A percentile compares a stretch with the other conserved stretches of the same genome.
Evolutionary conservation across 1,140 invertebrate species (phyloP).

Genomic region (Mamestra configurata): DNA sequence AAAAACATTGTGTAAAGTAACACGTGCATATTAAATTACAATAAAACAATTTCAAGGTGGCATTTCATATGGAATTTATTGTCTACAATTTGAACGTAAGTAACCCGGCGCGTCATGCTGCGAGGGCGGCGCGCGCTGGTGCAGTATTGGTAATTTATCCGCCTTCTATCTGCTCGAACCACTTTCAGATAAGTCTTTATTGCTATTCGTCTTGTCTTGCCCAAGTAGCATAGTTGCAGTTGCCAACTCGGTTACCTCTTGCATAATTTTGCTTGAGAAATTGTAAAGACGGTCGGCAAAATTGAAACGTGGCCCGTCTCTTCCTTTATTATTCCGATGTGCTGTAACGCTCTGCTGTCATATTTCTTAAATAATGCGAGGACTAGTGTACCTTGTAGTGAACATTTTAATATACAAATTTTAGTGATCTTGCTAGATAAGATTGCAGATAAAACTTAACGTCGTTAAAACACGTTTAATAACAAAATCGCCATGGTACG

Average conservation of each 20-base stretch:
- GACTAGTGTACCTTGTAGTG: background rate
- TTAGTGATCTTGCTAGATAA: background rate
- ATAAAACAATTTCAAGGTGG: slow-evolving; percentile 21
- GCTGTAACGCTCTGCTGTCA: slow-evolving; percentile 23
- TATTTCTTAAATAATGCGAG: slow-evolving; percentile 33
- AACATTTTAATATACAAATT: slow-evolving; percentile 1
- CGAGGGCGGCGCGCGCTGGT: background rate
- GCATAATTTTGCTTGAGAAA: slow-evolving; percentile 46
- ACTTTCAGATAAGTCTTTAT: slow-evolving; percentile 39
- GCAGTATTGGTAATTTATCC: slow-evolving; percentile 40
- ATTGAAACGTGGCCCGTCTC: slow-evolving; percentile 47
- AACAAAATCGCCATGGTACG: background rate
- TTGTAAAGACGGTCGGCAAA: slow-evolving; percentile 44
- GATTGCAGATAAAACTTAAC: background rate
- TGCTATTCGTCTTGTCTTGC: slow-evolving; percentile 36
- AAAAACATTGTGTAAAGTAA: background rate
- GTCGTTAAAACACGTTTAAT: background rate
- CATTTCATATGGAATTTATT: slow-evolving; percentile 11
- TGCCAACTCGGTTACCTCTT: slow-evolving; percentile 45
- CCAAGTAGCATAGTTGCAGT: slow-evolving; percentile 45
- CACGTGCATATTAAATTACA: slow-evolving; percentile 20
- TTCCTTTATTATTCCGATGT: slow-evolving; percentile 35
- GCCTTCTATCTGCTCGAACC: background rate
- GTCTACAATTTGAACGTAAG: background rate
- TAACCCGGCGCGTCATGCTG: background rate